Percentiles rank a stretch among this genome's conserved stretches.
phyloP scores from a whole-genome alignment of 1,140 invertebrate species.

The Glossosoma conforme region DNA sequence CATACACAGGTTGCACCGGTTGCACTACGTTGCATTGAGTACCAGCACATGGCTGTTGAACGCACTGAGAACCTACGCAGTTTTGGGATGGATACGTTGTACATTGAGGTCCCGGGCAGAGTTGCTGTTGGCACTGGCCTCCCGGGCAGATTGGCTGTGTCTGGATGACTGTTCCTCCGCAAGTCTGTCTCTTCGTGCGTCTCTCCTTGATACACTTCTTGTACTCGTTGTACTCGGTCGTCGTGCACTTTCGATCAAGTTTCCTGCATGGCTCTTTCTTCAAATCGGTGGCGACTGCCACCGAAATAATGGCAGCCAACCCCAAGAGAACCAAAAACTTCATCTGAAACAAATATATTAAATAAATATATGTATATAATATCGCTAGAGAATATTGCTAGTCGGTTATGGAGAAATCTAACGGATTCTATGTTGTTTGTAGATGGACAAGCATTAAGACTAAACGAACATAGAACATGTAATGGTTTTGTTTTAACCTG shows the following conservation, averaged over 20 bases:
- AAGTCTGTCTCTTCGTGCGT: slow-evolving; percentile 12
- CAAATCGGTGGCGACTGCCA: background rate
- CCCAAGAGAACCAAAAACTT: slow-evolving; percentile 8
- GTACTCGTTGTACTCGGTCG: slow-evolving; percentile 25
- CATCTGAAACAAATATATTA: slow-evolving; percentile 22
- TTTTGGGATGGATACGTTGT: too few species aligned
- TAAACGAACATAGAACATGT: too few species aligned
- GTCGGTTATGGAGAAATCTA: too few species aligned
- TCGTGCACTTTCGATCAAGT: slow-evolving; percentile 15
- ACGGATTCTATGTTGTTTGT: too few species aligned
- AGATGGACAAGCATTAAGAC: too few species aligned
- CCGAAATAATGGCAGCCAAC: background rate
- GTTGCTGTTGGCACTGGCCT: background rate
- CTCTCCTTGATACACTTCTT: slow-evolving; percentile 21
- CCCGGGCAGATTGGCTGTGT: background rate
- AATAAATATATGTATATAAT: background rate
- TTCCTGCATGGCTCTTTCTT: slow-evolving; percentile 12
- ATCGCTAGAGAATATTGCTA: too few species aligned
- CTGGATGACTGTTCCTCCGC: background rate
- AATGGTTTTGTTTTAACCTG: too few species aligned
- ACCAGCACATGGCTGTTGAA: too few species aligned
- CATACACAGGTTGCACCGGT: too few species aligned
- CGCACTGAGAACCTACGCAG: too few species aligned
- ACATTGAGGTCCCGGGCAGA: background rate
- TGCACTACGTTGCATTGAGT: too few species aligned